These are phyloP conservation scores for Ophonus ardosiacus DNA, from an alignment of 2,888 invertebrate genomes.

Conservation along the genomic window DNA sequence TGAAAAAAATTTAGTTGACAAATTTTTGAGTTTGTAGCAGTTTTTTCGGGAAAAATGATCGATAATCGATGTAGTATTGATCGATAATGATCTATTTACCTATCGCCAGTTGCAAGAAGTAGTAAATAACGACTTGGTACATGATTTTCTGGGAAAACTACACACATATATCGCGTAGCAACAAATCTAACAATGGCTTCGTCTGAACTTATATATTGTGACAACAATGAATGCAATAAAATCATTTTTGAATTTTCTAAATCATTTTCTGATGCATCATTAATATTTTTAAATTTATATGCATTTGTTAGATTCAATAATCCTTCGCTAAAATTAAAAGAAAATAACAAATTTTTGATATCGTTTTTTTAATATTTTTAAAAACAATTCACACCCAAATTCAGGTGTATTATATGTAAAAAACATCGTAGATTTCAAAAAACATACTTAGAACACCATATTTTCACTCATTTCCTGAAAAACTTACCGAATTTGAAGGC, in stretches of 20 bases:
- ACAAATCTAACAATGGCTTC: constrained; percentile 89
- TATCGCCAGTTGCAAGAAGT: constrained; percentile 89
- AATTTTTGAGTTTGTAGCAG: too few relatives aligned
- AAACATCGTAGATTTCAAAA: too few relatives aligned
- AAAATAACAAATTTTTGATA: neutral
- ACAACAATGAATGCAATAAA: constrained; percentile 78
- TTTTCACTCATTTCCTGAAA: neutral
- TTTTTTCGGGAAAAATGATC: too few relatives aligned
- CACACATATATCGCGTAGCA: constrained; percentile 88
- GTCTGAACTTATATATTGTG: constrained; percentile 86
- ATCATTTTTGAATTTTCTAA: constrained; percentile 72
- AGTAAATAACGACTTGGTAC: constrained; percentile 90
- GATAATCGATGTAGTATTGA: too few relatives aligned
- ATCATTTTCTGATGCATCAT: constrained; percentile 31
- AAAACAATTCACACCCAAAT: neutral
- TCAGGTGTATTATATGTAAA: too few relatives aligned
- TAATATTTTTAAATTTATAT: constrained; percentile 70
- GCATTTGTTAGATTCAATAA: constrained; percentile 72
- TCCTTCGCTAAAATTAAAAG: constrained; percentile 69
- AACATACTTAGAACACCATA: neutral
- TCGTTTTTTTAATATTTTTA: neutral
- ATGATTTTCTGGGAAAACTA: constrained; percentile 89
- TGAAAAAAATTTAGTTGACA: too few relatives aligned
- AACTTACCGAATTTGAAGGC: constrained; percentile 71
- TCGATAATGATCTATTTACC: constrained; percentile 76